A percentile compares a stretch with the other conserved stretches of the same genome.
Conservation (phyloP, 2,113 vertebrate genomes). For the Misgurnus anguillicaudatus region DNA sequence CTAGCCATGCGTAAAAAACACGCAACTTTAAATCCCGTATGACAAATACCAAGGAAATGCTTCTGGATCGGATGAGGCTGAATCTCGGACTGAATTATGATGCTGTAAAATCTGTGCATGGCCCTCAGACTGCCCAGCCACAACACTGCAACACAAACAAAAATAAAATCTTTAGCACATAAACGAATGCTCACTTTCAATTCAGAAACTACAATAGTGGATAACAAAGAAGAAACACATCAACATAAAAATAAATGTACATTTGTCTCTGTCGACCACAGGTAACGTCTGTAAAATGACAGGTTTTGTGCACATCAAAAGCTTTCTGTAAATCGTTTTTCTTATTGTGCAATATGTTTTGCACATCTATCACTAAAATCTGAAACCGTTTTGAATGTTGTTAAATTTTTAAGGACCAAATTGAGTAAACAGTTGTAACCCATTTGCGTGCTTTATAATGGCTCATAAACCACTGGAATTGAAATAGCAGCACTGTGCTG, state of each 20-base stretch:
- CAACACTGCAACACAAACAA: conserved; percentile 1
- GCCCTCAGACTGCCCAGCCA: background rate
- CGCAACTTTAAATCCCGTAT: background rate
- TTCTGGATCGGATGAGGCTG: background rate
- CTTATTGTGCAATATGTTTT: background rate
- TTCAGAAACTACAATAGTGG: background rate
- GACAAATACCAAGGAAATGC: background rate
- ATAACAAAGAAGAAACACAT: background rate
- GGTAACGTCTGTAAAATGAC: background rate
- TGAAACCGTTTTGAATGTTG: too few species aligned
- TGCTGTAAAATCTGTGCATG: too few species aligned
- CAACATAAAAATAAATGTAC: background rate
- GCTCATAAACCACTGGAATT: too few species aligned
- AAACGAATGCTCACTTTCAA: too few species aligned
- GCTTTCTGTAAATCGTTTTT: background rate
- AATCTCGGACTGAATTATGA: background rate
- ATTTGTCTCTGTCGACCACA: background rate
- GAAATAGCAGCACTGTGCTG: too few species aligned
- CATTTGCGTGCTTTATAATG: too few species aligned
- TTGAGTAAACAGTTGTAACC: too few species aligned
- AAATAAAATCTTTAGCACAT: background rate
- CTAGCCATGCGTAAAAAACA: background rate
- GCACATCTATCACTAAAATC: background rate
- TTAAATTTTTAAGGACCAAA: too few species aligned
- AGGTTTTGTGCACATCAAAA: background rate